Conservation (phyloP, 1,140 invertebrate species). For the Pissodes strobi region DNA sequence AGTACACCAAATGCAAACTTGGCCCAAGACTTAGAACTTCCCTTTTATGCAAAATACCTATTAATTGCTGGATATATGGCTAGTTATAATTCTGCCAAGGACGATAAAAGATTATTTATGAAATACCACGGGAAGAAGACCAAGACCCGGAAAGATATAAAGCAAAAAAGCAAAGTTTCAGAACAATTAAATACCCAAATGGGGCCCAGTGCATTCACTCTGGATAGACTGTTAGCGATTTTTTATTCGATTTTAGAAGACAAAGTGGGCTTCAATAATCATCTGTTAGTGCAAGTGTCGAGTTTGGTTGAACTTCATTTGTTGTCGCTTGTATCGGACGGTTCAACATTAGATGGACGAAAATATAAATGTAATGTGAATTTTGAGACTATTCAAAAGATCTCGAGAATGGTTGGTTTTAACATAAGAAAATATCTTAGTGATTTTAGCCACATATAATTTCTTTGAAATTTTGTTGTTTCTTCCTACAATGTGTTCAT, state of each 20-base stretch:
- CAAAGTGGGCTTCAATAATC: slow-evolving; percentile 81
- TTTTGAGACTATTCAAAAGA: slow-evolving; percentile 69
- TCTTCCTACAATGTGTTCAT: too few relatives aligned
- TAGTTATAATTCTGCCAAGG: slow-evolving; percentile 85
- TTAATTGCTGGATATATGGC: slow-evolving; percentile 88
- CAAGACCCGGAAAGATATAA: slow-evolving; percentile 62
- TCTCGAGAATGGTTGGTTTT: slow-evolving; percentile 73
- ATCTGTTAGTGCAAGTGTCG: slow-evolving; percentile 77
- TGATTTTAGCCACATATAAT: slow-evolving; percentile 62
- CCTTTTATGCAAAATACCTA: slow-evolving; percentile 86
- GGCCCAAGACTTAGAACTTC: slow-evolving; percentile 77
- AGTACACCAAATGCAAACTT: slow-evolving; percentile 47
- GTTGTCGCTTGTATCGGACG: slow-evolving; percentile 65
- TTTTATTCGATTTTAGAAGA: slow-evolving; percentile 90
- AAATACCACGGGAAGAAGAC: slow-evolving; percentile 71
- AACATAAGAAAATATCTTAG: slow-evolving; percentile 76
- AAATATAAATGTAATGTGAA: slow-evolving; percentile 77
- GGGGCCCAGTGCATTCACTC: slow-evolving; percentile 79
- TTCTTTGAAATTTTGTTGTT: too few relatives aligned
- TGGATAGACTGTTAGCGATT: slow-evolving; percentile 86
- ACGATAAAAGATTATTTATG: slow-evolving; percentile 81
- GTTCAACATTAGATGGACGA: slow-evolving; percentile 65
- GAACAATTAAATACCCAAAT: slow-evolving; percentile 63
- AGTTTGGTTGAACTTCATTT: slow-evolving; percentile 75
- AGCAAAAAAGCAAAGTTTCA: slow-evolving; percentile 59